Evolutionary conservation across 1,140 invertebrate genomes (phyloP), one percentile per base, ranked within the genome.

Genomic region (Drosophila arizonae): DNA sequence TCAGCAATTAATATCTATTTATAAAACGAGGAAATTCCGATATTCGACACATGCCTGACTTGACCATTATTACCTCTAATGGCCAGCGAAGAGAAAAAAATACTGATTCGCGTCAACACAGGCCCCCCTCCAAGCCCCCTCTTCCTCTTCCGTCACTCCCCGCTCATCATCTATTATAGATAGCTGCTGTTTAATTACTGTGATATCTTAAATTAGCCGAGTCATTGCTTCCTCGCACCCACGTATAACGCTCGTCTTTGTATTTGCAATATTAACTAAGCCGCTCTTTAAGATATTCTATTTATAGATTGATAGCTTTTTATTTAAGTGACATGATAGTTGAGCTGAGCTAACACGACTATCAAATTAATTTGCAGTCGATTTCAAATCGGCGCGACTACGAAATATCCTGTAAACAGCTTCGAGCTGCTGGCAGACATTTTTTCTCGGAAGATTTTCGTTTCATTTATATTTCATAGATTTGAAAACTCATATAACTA

Each of bases 1-100:
- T 55, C 41, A 56, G 57, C 70, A 72, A 72, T 61, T 68, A 72
- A 72, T 68, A 67, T 77, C 73, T 84, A 84, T 86, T 85, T 85
- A 61, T 77, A 87, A 87, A 82, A 66, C 70, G 72, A 86, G 82
- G 82, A 86, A 86, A 86, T 82, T 82, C 79, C 82, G 69, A 30
- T 79, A 76, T 87, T 82, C 57, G 72, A 85, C 72, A 81, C 61
- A 76, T 86, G 81, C 69, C 78, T 64, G 75, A 70, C 80, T 76
- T 73, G 51, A 57, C 51, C 66, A 70, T 69, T 57, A 76, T 85
- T 68, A 54, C 67, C 64, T 55, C 56, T 48, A 68, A 68, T 68
- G 56, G 39, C 64, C 46, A 68, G 33, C 28, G 28, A 1, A 30
- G 10, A 11, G 2, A n/a, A 60, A 26, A 39, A 33, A 33, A 60